These are phyloP conservation scores for Lithophane socia DNA, from an alignment of 2,888 invertebrate genomes.

Conservation along the genomic window DNA sequence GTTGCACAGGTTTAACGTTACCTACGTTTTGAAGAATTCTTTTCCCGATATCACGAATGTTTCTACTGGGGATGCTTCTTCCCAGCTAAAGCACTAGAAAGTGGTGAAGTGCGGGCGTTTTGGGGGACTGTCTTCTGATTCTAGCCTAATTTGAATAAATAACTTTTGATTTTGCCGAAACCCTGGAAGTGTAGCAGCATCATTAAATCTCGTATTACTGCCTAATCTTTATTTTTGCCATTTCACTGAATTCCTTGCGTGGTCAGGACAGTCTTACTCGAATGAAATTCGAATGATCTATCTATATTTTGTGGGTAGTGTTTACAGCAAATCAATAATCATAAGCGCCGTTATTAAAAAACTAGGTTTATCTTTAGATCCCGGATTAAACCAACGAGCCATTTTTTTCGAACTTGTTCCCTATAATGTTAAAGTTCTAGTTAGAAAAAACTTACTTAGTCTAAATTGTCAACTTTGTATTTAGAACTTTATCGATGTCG, in stretches of 20 bases:
- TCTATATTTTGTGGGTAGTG: neutral
- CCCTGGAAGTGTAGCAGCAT: neutral
- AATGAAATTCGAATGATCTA: neutral
- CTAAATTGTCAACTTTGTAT: neutral
- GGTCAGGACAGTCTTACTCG: neutral
- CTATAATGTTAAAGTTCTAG: neutral
- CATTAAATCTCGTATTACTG: neutral
- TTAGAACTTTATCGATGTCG: neutral
- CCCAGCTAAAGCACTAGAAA: neutral
- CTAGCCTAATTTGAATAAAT: neutral
- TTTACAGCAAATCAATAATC: neutral
- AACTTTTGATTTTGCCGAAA: neutral
- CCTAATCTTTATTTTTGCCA: neutral
- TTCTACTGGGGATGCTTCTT: neutral
- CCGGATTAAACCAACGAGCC: neutral
- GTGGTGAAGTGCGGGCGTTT: neutral
- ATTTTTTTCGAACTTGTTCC: neutral
- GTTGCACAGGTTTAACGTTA: neutral
- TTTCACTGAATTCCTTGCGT: slow-evolving; percentile 2
- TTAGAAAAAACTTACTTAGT: neutral
- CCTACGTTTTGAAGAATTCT: neutral
- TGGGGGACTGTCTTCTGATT: neutral
- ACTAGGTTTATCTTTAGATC: neutral
- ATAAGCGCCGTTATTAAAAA: neutral
- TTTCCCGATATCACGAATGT: neutral